Base-by-base conservation (phyloP, 2,888 invertebrate species). In the Branchellion lobata region DNA sequence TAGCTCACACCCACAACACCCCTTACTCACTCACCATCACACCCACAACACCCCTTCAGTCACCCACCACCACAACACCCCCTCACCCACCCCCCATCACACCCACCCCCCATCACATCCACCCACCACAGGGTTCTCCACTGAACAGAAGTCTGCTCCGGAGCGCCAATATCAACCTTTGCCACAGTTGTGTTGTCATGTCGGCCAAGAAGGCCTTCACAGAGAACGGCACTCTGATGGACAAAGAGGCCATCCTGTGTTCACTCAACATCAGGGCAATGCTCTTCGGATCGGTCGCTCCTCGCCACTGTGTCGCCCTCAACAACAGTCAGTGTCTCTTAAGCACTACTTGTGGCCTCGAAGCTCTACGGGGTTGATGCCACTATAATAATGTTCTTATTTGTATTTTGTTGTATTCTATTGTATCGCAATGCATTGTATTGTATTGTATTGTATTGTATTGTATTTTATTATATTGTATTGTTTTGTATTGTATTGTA, bases 111-210 rank as follows among this genome's bases (percentile, higher is more conserved):
- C n/a, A n/a, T n/a, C n/a, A n/a, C n/a, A n/a, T n/a, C n/a, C 40
- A 8, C 5, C 33, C n/a, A 24, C 29, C 69, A 97, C 91, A 97
- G 98, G 90, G 96, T 96, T 89, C 97, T 95, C 89, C 82, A 85
- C 90, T 99, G 88, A 98, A 97, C 90, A 92, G 99, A 88, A 97
- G 99, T 86, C 98, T 99, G 91, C 91, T 99, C 88, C 92, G 99
- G 86, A 97, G 98, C 88, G 98, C 99, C 84, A 99, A 91, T 90
- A 97, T 99, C 84, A 99, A 99, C 90, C 91, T 98, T 86, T 99
- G 99, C 91, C 98, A 99, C 91, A 99, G 99, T 98, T 99, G 99
- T 91, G 98, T 98, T 88, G 98, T 99, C 88, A 91, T 99, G 89
- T 98, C 98, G 87, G 98, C 98, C 87, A 96, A 83, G 31, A 83